phyloP scores from a whole-genome alignment of 2,113 vertebrate species.

The Loxodonta africana region DNA sequence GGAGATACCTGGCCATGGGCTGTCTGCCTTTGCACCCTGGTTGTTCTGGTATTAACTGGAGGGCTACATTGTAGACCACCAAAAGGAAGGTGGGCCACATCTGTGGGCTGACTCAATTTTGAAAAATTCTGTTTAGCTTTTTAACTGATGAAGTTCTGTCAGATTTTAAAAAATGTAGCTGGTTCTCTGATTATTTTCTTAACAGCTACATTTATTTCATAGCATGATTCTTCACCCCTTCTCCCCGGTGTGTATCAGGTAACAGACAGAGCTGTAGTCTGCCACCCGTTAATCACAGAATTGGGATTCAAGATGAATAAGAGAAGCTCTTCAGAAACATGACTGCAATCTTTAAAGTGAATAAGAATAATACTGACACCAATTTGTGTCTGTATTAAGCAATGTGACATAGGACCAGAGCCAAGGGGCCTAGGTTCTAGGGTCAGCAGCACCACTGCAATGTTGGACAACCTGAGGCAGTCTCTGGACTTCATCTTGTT shows the following conservation, averaged over 20 bases:
- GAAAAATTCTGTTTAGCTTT: background rate
- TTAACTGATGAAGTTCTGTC: background rate
- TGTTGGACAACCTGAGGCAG: accelerated
- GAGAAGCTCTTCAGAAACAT: background rate
- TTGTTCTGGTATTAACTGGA: background rate
- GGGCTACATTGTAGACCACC: too few species aligned
- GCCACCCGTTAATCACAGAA: background rate
- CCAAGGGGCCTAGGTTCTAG: accelerated
- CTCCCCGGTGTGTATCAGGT: too few species aligned
- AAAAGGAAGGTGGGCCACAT: accelerated
- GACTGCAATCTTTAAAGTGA: background rate
- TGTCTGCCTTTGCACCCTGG: background rate
- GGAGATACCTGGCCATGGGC: accelerated
- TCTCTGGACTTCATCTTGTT: background rate
- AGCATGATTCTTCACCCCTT: background rate
- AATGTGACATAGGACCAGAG: accelerated
- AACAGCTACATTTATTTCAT: background rate
- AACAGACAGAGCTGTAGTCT: background rate
- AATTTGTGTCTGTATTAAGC: background rate
- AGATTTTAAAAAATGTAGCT: background rate
- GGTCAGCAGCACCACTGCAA: accelerated
- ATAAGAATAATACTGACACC: background rate
- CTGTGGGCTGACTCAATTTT: background rate
- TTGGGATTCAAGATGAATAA: background rate
- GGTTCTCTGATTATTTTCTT: background rate